Evolutionary conservation across 37 sponge, comb jelly and placozoan genomes (phyloP).

Genomic region (Mnemiopsis leidyi): DNA sequence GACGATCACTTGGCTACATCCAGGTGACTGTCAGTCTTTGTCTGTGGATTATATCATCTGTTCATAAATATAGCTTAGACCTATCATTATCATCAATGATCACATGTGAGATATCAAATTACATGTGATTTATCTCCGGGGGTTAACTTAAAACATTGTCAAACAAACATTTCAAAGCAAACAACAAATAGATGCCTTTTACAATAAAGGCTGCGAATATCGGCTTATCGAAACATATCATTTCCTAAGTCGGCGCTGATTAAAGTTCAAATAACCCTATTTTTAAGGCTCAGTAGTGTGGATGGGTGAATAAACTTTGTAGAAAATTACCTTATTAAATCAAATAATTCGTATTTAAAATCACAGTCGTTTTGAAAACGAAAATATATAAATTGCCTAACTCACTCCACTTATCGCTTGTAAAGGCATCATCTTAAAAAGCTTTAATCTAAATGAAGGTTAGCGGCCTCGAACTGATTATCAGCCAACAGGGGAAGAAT

Average conservation of each 20-base stretch:
- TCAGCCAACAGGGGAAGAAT: background rate
- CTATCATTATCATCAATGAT: background rate
- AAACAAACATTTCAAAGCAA: constrained; percentile 29
- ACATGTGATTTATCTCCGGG: background rate
- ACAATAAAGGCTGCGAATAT: constrained; percentile 42
- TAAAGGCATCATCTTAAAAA: background rate
- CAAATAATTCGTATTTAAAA: background rate
- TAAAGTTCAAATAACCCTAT: background rate
- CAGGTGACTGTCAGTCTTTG: background rate
- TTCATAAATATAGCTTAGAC: background rate
- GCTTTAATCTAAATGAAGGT: background rate
- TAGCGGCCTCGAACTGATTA: too few relatives aligned
- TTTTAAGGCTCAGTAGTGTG: background rate
- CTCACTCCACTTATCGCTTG: background rate
- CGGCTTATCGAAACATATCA: background rate
- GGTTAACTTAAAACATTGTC: constrained; percentile 19
- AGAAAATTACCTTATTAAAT: background rate
- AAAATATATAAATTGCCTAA: background rate
- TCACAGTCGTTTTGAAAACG: background rate
- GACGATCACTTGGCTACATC: too few relatives aligned
- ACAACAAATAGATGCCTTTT: constrained; percentile 38
- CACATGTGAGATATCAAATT: background rate
- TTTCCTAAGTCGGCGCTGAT: background rate
- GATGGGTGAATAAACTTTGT: background rate
- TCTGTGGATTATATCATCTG: background rate